These are phyloP conservation scores for Sander vitreus DNA, from an alignment of 2,113 vertebrate species.

Conservation along the genomic window DNA sequence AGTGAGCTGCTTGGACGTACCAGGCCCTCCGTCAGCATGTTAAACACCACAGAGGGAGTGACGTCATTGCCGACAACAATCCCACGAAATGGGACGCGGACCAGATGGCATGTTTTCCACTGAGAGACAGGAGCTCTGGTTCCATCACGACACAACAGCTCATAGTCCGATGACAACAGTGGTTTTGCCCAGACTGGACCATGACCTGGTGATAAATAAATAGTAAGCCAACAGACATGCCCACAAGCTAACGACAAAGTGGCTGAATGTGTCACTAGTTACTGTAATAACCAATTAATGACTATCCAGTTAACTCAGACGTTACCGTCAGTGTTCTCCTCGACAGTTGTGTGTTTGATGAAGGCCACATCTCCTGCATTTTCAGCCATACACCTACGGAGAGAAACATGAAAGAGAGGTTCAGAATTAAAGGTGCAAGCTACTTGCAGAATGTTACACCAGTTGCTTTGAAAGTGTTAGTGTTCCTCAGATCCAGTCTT, in stretches of 20 bases:
- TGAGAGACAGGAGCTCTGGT: constrained; percentile 78
- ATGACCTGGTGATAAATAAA: constrained; percentile 75
- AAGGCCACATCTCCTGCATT: constrained; percentile 89
- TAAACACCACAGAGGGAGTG: constrained; percentile 83
- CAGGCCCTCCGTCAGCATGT: constrained; percentile 88
- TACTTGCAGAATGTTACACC: background rate
- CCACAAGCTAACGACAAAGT: background rate
- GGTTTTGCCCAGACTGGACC: constrained; percentile 80
- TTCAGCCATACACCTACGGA: constrained; percentile 89
- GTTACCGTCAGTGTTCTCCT: constrained; percentile 88
- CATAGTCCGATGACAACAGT: constrained; percentile 85
- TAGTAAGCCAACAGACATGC: background rate
- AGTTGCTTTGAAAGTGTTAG: background rate
- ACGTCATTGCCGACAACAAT: constrained; percentile 85
- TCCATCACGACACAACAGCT: constrained; percentile 91
- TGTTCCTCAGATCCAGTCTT: background rate
- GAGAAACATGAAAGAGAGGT: background rate
- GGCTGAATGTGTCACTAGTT: background rate
- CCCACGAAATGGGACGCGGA: constrained; percentile 87
- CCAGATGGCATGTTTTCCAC: constrained; percentile 90
- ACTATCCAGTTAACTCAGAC: background rate
- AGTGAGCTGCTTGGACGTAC: constrained; percentile 77
- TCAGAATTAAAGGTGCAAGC: background rate
- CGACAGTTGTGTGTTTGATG: constrained; percentile 89
- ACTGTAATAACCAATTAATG: background rate